A percentile compares a stretch with the other conserved stretches of the same genome.
Conservation (phyloP, 2,888 invertebrate species). For the Sisyra nigra region DNA sequence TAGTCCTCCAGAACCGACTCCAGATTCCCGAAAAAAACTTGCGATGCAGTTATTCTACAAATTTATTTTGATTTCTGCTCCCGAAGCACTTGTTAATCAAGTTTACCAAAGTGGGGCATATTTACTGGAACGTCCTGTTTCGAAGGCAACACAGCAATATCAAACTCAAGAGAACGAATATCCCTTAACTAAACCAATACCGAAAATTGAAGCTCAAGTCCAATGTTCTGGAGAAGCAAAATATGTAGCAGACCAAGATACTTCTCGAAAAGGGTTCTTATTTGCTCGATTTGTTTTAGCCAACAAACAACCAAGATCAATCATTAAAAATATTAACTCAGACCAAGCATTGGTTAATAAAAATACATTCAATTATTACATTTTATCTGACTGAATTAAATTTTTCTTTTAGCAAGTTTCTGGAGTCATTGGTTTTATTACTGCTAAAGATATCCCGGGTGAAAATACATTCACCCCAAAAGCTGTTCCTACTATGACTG, state of each 20-base stretch:
- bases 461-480: slow-evolving; percentile 36
- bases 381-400: neutral
- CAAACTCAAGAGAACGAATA: slow-evolving; percentile 50
- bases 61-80: slow-evolving; percentile 40
- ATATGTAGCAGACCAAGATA: slow-evolving; percentile 41
- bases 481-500: slow-evolving; percentile 16
- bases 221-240: slow-evolving; percentile 34
- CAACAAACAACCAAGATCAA: slow-evolving; percentile 22
- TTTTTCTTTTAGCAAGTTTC: slow-evolving; percentile 34
- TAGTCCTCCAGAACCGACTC: slow-evolving; percentile 48
- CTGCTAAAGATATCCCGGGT: slow-evolving; percentile 54
- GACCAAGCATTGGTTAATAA: slow-evolving; percentile 47
- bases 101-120: slow-evolving; percentile 39
- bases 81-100: slow-evolving; percentile 29
- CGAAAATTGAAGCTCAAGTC: slow-evolving; percentile 53
- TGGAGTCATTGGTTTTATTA: slow-evolving; percentile 47
- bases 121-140: slow-evolving; percentile 40
- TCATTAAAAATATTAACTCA: slow-evolving; percentile 38
- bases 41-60: slow-evolving; percentile 68
- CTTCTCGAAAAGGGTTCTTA: slow-evolving; percentile 26
- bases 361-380: neutral
- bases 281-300: slow-evolving; percentile 46
- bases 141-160: slow-evolving; percentile 51
- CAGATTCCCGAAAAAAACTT: slow-evolving; percentile 49
- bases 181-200: slow-evolving; percentile 58